phyloP scores from a whole-genome alignment of 2,113 vertebrate species.

The Mesitornis unicolor region DNA sequence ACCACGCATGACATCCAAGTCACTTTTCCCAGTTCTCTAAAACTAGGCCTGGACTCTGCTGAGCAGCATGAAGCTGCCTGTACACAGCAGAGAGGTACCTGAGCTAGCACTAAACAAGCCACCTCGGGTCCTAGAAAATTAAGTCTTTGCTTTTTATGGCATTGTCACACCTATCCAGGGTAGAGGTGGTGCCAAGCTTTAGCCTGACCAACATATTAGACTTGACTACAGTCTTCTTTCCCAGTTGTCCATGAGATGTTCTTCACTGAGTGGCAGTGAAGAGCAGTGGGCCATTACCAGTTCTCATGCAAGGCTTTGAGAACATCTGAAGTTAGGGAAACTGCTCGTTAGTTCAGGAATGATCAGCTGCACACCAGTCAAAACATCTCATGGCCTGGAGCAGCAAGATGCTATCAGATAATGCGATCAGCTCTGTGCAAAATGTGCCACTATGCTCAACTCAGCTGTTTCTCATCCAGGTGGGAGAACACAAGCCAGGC shows the following conservation, averaged over 20 bases:
- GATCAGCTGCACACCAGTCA: neutral
- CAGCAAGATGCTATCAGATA: neutral
- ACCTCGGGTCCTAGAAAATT: neutral
- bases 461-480: neutral
- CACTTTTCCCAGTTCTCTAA: neutral
- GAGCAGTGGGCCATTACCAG: neutral
- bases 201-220: fast-evolving
- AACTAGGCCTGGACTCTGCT: fast-evolving
- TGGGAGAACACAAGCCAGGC: neutral
- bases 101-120: neutral
- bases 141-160: neutral
- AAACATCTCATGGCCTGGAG: neutral
- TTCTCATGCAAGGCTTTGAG: neutral
- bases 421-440: neutral
- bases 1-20: neutral
- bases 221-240: neutral
- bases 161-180: no score
- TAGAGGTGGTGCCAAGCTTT: neutral
- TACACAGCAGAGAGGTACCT: neutral
- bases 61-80: neutral
- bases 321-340: neutral
- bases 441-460: neutral
- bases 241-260: neutral
- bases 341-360: neutral
- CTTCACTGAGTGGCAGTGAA: neutral